Percentiles rank a stretch among this genome's conserved stretches.
phyloP scores from a whole-genome alignment of 2,888 invertebrate species.

The Thymelicus lineola region DNA sequence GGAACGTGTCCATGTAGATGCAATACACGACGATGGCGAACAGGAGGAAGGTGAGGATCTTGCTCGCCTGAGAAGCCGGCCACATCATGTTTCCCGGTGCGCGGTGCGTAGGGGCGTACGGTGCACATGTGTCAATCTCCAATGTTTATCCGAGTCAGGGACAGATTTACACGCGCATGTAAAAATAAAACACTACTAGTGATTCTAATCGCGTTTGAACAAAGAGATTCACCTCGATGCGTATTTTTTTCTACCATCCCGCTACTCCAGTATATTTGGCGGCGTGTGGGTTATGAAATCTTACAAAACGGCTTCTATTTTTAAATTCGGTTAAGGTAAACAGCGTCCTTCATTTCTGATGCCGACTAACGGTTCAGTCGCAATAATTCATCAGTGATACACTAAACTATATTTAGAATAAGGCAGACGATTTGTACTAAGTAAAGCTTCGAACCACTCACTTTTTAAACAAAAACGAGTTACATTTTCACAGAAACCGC shows the following conservation, averaged over 20 bases:
- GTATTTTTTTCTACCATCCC: conserved; percentile 29
- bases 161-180: conserved; percentile 39
- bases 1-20: conserved; percentile 89
- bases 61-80: conserved; percentile 90
- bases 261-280: conserved; percentile 36
- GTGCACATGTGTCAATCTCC: conserved; percentile 32
- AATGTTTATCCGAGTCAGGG: conserved; percentile 41
- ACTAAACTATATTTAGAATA: conserved; percentile 13
- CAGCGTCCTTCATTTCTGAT: conserved; percentile 1
- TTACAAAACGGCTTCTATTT: conserved; percentile 40
- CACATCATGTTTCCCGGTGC: conserved; percentile 84
- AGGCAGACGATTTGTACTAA: conserved; percentile 24
- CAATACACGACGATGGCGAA: conserved; percentile 86
- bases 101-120: conserved; percentile 29
- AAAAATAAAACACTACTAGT: conserved; percentile 41
- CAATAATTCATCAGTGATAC: conserved; percentile 5
- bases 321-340: conserved; percentile 36
- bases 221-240: conserved; percentile 8
- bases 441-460: not conserved
- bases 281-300: conserved; percentile 43
- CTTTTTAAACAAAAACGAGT: not conserved
- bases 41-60: conserved; percentile 86
- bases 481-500: conserved; percentile 14
- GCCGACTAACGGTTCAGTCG: conserved; percentile 5
- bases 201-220: conserved; percentile 40